A percentile compares a stretch with the other conserved stretches of the same genome.
phyloP scores from a whole-genome alignment of 2,797 vertebrate species.

The Synanceia verrucosa region DNA sequence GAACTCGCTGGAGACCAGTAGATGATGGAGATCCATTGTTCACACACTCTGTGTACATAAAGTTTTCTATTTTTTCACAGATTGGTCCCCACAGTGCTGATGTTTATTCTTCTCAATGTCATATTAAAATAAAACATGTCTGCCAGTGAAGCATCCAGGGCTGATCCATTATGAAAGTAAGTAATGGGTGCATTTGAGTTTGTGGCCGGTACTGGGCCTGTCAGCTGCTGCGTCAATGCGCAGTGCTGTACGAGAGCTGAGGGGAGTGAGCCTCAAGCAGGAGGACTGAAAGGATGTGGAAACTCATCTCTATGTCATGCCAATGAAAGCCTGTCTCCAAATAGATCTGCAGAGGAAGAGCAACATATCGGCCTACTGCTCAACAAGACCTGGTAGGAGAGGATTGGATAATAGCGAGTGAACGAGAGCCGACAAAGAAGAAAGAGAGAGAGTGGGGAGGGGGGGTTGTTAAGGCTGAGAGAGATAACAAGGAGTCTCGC shows the following conservation, averaged over 20 bases:
- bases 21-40: constrained; percentile 29
- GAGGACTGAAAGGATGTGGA: constrained; percentile 77
- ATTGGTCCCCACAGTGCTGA: constrained; percentile 12
- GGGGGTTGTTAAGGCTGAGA: constrained; percentile 46
- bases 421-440: constrained; percentile 13
- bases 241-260: constrained; percentile 35
- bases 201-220: constrained; percentile 13
- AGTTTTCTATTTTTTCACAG: constrained; percentile 14
- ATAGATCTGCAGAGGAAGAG: constrained; percentile 78
- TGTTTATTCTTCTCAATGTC: constrained; percentile 18
- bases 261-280: constrained; percentile 55
- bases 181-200: constrained; percentile 45
- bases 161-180: constrained; percentile 39
- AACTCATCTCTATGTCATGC: constrained; percentile 80
- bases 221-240: constrained; percentile 46
- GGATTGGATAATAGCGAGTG: constrained; percentile 45
- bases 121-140: constrained; percentile 33
- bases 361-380: constrained; percentile 67
- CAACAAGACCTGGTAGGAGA: constrained; percentile 73
- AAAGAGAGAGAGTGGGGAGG: constrained; percentile 6
- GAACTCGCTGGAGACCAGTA: constrained; percentile 47
- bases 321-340: constrained; percentile 78
- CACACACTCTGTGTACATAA: constrained; percentile 21
- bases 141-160: constrained; percentile 3
- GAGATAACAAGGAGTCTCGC: constrained; percentile 51